phyloP scores from a whole-genome alignment of 2,797 vertebrate species.

The Hippopotamyrus pictus region DNA sequence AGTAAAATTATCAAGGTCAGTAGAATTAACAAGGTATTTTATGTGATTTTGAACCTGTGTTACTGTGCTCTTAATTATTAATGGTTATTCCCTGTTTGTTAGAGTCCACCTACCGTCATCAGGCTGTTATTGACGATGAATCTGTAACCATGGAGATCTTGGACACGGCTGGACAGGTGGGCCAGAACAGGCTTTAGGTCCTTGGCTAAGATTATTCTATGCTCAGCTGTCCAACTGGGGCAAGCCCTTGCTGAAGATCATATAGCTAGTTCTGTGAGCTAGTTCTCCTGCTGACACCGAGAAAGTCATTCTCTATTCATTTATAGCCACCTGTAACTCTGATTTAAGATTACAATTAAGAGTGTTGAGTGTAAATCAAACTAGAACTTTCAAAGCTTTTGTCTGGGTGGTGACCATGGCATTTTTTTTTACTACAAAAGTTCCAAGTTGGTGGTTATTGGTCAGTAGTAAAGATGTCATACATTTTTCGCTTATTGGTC shows the following conservation, averaged over 20 bases:
- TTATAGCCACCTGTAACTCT: neutral
- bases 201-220: neutral
- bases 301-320: neutral
- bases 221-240: neutral
- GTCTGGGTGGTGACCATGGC: neutral
- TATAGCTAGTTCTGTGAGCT: neutral
- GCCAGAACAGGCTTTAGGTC: slow-evolving; percentile 24
- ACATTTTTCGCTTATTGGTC: neutral
- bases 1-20: neutral
- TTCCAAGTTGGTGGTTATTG: neutral
- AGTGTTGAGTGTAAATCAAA: neutral
- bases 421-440: neutral
- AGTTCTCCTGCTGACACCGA: neutral
- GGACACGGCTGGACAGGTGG: slow-evolving; percentile 94
- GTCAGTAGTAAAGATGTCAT: neutral
- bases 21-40: neutral
- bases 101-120: slow-evolving; percentile 96
- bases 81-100: slow-evolving; percentile 27
- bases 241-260: neutral
- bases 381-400: neutral
- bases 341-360: neutral
- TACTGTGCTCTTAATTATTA: neutral
- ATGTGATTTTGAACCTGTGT: neutral
- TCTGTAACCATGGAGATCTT: slow-evolving; percentile 93
- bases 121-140: slow-evolving; percentile 92